Evolutionary conservation across 2,888 invertebrate species (phyloP), one percentile per base, ranked within the genome.

Genomic region (Barypeithes pellucidus): DNA sequence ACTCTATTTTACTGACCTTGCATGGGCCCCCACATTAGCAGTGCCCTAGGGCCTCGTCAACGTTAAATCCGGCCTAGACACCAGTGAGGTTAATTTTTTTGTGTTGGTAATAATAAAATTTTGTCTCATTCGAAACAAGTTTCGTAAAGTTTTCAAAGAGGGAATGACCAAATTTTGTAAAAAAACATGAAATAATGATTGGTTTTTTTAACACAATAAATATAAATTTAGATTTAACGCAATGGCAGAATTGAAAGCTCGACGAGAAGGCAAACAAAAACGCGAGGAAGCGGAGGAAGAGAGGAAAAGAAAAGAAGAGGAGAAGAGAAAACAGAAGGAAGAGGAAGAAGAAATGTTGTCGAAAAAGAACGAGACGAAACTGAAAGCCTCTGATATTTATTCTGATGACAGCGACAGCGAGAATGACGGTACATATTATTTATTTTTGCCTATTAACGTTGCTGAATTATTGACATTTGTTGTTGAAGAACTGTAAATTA

Each of bases 361-460:
- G 0, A 90, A 90, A 81, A 92, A 92, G 79, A 91, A 92, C 80
- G 91, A 93, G 43, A 89, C 90, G 9, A 97, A 97, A 82, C 87
- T 96, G 36, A 97, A 97, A 83, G 95, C 98, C 0, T 97, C 97
- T 0, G 98, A 98, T 83, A 95, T 98, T 71, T 98, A 98, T 85
- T 98, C 98, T 0, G 95, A 95, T 80, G 95, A 95, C 80, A 91
- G 91, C 3, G 91, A 91, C 70, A 91, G 91, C 22, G 93, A 93
- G 36, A 91, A 91, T 80, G 88, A 88, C 33, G 73, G 70, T 72
- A 73, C 67, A 52, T 67, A 65, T 52, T 67, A 72, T 67, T 39
- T 14, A 12, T 43, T 14, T 16, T 43, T 43, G 16, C 67, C 5
- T 24, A n/a, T n/a, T n/a, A n/a, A n/a, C n/a, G n/a, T n/a, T n/a